Evolutionary conservation across 2,888 invertebrate species (phyloP), one percentile per base, ranked within the genome.

Genomic region (Meiosimyza platycephala): DNA sequence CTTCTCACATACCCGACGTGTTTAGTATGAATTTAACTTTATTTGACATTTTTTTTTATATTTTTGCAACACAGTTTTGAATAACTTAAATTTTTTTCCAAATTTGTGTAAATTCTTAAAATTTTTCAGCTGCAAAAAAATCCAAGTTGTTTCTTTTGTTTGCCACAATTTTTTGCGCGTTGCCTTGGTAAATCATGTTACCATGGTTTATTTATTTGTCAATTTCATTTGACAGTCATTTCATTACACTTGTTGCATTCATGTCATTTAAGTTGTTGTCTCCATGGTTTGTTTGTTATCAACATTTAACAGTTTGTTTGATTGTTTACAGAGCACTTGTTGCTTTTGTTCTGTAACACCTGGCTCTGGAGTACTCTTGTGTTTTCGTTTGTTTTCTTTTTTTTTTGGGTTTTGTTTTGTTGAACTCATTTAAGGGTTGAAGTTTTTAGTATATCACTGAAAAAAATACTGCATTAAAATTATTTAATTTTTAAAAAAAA

Each of bases 11-110:
- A 88, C 87, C 86, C 48, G 87, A 88, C 70, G 88, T 88, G 78
- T 86, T 87, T 76, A 87, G 79, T 71, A 87, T 87, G 76, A 88
- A 87, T 80, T 86, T 87, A 3, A 79, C 80, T 78, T 84, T 81
- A 73, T 81, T 80, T 69, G 80, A 76, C 79, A 79, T 79, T 33
- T 63, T 63, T 15, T 79, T 33, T 63, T 63, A 13, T 22, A 22
- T 63, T 54, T 6, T 63, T 47, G 54, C 52, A 65, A 62, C 62
- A 63, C 63, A 68, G 48, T 50, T 33, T 64, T 22, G n/a, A 28
- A 13, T 60, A 15, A 15, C 22, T 6, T 62, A 22, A n/a, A 16
- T 47, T 11, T 16, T 15, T 63, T 47, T 51, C 3, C 6, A 5
- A 40, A 57, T 57, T 18, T 68, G 47, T 16, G 7, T 13, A 6